Base-by-base conservation (phyloP, 2,888 invertebrate species). In the Schizotus pectinicornis region DNA sequence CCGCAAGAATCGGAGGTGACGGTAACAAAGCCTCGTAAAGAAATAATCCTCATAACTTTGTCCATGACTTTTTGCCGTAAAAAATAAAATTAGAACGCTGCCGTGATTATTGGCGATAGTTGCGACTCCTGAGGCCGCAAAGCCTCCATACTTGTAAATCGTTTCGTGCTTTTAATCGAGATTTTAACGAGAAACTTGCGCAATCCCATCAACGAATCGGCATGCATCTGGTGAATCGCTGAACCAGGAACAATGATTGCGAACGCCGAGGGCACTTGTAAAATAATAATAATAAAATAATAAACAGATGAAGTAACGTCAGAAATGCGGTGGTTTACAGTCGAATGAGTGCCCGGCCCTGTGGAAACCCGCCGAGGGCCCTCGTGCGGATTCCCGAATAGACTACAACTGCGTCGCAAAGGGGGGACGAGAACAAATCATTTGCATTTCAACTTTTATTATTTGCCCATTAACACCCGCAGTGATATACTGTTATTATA, bases 381-480 rank as follows among this genome's bases (percentile, higher is more conserved):
- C 63, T 63, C 59, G 59, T 56, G 63, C 51, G 55, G 59, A 64
- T 64, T 61, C 59, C 52, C 50, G 51, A 56, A 56, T 51, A 46
- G 22, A 22, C 22, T 3, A 22, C 22, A 38, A 45, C 56, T 34
- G 50, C 38, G 45, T 51, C 52, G 53, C 49, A 43, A 50, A 56
- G 48, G 63, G 64, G 22, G 64, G 64, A 60, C 64, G 59, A 56
- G 42, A 57, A 57, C 57, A 63, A 64, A 64, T 64, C 64, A 64
- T 64, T 64, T 64, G 59, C 64, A 64, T 64, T 57, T 62, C 57
- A 61, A 63, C 61, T 61, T 61, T 63, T 61, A 62, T 64, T 64
- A 64, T 59, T 64, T 62, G 56, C 59, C 59, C 50, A 62, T 62
- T 59, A 64, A 59, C 61, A 59, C 61, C 64, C 61, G 61, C 59